Evolutionary conservation across 2,888 invertebrate genomes (phyloP).

Genomic region (Andrena marginata): DNA sequence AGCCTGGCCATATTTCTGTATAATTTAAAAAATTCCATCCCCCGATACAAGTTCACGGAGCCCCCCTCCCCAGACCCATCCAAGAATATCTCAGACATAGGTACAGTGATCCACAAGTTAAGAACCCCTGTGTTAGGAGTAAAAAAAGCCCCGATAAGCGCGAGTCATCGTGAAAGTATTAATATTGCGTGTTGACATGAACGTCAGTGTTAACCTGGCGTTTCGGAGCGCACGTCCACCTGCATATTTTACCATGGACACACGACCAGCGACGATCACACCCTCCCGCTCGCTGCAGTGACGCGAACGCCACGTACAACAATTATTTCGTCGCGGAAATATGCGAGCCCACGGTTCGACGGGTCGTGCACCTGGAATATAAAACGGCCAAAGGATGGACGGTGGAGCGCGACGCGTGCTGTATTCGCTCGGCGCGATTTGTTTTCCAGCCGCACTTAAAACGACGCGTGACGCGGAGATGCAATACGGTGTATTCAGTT

Average conservation of each 20-base stretch:
- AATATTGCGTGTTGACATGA: constrained; percentile 52
- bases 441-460: constrained; percentile 34
- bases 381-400: not conserved
- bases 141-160: constrained; percentile 48
- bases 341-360: not conserved
- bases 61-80: too few species aligned
- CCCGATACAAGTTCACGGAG: too few species aligned
- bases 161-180: constrained; percentile 61
- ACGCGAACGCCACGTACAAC: not conserved
- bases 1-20: too few species aligned
- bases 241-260: constrained; percentile 1
- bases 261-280: not conserved
- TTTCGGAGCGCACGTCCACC: constrained; percentile 14
- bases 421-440: not conserved
- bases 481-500: constrained; percentile 51
- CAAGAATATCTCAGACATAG: too few species aligned
- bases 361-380: constrained; percentile 16
- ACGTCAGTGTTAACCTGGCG: constrained; percentile 41
- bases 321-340: constrained; percentile 25
- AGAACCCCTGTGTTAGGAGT: not conserved
- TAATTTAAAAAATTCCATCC: too few species aligned
- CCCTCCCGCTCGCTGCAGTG: not conserved
- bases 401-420: not conserved
- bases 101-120: too few species aligned
- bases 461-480: constrained; percentile 29